Evolutionary conservation across 2,888 invertebrate genomes (phyloP).

Genomic region (Cephus pulcher): DNA sequence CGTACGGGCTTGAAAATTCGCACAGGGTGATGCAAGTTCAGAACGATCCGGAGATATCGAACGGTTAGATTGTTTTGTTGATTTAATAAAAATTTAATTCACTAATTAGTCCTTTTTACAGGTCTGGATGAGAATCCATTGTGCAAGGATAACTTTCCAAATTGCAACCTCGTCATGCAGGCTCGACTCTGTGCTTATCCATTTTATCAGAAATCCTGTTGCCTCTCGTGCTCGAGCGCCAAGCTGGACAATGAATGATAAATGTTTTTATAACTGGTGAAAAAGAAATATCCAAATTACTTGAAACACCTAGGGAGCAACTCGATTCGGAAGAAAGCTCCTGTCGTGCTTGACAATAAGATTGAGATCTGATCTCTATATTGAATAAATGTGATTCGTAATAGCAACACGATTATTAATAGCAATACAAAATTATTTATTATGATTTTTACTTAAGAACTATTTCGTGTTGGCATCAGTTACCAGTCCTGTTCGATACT

Average conservation of each 20-base stretch:
- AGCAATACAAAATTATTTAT: neutral
- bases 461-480: neutral
- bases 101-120: conserved; percentile 46
- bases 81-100: neutral
- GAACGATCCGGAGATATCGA: conserved; percentile 36
- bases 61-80: conserved; percentile 21
- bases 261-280: neutral
- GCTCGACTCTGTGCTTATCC: conserved; percentile 87
- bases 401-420: neutral
- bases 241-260: conserved; percentile 37
- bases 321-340: neutral
- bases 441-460: neutral
- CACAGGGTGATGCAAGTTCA: conserved; percentile 39
- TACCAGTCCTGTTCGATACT: neutral
- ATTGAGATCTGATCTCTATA: neutral
- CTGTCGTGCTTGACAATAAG: neutral
- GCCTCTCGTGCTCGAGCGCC: conserved; percentile 72
- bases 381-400: too few species aligned
- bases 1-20: conserved; percentile 27
- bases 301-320: neutral
- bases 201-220: conserved; percentile 86
- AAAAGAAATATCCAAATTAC: neutral
- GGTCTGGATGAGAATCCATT: conserved; percentile 59
- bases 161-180: conserved; percentile 85
- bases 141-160: conserved; percentile 79